Percentiles rank a stretch among this genome's conserved stretches.
These are phyloP conservation scores for Ophion obscuratus DNA, from an alignment of 2,888 invertebrate species.

Conservation along the genomic window DNA sequence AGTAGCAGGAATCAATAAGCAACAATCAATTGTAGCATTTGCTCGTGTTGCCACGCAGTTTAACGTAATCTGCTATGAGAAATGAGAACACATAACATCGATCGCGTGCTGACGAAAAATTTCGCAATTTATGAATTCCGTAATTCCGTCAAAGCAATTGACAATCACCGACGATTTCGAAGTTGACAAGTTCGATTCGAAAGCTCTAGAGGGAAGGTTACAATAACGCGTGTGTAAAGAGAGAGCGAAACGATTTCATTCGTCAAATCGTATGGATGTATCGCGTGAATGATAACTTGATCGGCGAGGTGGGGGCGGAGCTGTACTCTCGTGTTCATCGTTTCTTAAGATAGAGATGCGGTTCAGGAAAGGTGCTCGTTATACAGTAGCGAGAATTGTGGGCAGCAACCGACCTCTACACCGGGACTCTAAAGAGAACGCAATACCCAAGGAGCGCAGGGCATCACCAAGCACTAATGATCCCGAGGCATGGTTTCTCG, in stretches of 20 bases:
- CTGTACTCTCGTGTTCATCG: constrained; percentile 35
- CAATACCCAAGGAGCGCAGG: constrained; percentile 55
- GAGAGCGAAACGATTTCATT: not conserved
- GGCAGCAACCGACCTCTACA: constrained; percentile 70
- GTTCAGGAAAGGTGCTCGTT: constrained; percentile 74
- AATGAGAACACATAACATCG: too few species aligned
- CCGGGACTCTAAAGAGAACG: constrained; percentile 72
- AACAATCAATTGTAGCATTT: too few species aligned
- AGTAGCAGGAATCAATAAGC: too few species aligned
- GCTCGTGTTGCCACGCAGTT: too few species aligned
- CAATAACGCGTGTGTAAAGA: too few species aligned
- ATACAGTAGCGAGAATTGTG: constrained; percentile 77
- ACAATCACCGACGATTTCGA: too few species aligned
- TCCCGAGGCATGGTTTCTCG: constrained; percentile 67
- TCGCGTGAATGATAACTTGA: constrained; percentile 58
- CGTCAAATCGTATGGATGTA: constrained; percentile 21
- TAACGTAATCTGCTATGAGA: too few species aligned
- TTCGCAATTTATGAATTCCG: too few species aligned
- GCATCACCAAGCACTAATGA: constrained; percentile 71
- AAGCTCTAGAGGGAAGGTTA: too few species aligned
- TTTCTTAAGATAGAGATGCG: constrained; percentile 65
- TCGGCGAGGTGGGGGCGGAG: constrained; percentile 12
- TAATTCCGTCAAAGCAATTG: too few species aligned
- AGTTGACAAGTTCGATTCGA: too few species aligned
- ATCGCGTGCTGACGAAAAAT: too few species aligned